phyloP scores from a whole-genome alignment of 2,797 vertebrate species.

The Cynopterus sphinx region DNA sequence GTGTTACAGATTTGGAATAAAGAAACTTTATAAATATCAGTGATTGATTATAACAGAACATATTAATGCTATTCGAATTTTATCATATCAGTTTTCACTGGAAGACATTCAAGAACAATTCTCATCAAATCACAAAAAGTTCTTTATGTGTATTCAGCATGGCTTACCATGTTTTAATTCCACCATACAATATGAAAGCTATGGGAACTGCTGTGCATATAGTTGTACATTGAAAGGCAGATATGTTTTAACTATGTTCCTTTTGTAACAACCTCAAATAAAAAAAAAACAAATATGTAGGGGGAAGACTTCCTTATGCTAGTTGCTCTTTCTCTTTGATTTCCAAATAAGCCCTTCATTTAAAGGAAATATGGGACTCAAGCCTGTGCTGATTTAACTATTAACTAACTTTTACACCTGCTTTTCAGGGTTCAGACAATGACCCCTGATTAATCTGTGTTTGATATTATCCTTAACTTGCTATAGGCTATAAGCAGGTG shows the following conservation, averaged over 20 bases:
- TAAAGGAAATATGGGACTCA: constrained; percentile 64
- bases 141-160: not conserved
- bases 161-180: not conserved
- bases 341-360: constrained; percentile 58
- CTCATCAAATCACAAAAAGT: constrained; percentile 25
- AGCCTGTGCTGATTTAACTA: constrained; percentile 63
- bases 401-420: constrained; percentile 76
- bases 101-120: constrained; percentile 25
- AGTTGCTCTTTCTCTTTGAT: constrained; percentile 59
- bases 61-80: not conserved
- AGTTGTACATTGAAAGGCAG: not conserved
- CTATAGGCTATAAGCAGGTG: constrained; percentile 26
- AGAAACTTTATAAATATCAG: constrained; percentile 35
- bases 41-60: not conserved
- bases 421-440: constrained; percentile 56
- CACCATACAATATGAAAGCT: constrained; percentile 1
- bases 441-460: constrained; percentile 63
- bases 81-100: constrained; percentile 13
- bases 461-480: constrained; percentile 33
- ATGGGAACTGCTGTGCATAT: not conserved
- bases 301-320: constrained; percentile 34
- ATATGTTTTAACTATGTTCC: constrained; percentile 12
- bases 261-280: not conserved
- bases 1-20: not conserved
- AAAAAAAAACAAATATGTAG: not conserved